Evolutionary conservation across 2,888 invertebrate species (phyloP).

Genomic region (Acleris holmiana): DNA sequence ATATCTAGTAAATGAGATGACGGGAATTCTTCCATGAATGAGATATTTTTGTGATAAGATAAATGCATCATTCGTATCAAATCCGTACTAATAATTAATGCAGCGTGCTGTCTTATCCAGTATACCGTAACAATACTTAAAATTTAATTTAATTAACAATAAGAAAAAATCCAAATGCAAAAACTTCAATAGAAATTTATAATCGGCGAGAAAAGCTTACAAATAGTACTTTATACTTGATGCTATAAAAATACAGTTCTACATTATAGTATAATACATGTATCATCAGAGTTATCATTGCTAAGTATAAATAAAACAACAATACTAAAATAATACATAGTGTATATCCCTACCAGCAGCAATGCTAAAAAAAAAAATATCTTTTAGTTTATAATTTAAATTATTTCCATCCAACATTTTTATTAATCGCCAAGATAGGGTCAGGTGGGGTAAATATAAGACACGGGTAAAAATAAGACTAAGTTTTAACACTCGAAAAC

Average conservation of each 20-base stretch:
- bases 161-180: slow-evolving; percentile 20
- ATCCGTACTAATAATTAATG: slow-evolving; percentile 7
- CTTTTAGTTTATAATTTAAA: no score
- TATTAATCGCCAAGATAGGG: no score
- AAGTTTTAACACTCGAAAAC: no score
- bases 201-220: slow-evolving; percentile 25
- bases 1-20: slow-evolving; percentile 21
- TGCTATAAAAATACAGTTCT: slow-evolving; percentile 49
- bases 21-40: slow-evolving; percentile 2
- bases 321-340: slow-evolving; percentile 38
- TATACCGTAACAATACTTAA: slow-evolving; percentile 22
- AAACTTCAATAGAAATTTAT: slow-evolving; percentile 15
- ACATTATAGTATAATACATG: slow-evolving; percentile 39
- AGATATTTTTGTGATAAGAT: slow-evolving; percentile 24
- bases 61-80: slow-evolving; percentile 26
- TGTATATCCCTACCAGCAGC: slow-evolving; percentile 2
- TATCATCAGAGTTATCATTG: slow-evolving; percentile 28
- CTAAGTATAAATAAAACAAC: slow-evolving; percentile 40
- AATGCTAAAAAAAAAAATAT: no score
- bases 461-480: no score
- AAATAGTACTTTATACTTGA: slow-evolving; percentile 20
- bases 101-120: slow-evolving; percentile 9
- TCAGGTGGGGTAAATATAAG: no score
- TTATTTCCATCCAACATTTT: no score
- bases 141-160: slow-evolving; percentile 22